Percentiles rank a stretch among this genome's conserved stretches.
Evolutionary conservation across 2,888 invertebrate species (phyloP).

Genomic region (Drosophila macrothrix): DNA sequence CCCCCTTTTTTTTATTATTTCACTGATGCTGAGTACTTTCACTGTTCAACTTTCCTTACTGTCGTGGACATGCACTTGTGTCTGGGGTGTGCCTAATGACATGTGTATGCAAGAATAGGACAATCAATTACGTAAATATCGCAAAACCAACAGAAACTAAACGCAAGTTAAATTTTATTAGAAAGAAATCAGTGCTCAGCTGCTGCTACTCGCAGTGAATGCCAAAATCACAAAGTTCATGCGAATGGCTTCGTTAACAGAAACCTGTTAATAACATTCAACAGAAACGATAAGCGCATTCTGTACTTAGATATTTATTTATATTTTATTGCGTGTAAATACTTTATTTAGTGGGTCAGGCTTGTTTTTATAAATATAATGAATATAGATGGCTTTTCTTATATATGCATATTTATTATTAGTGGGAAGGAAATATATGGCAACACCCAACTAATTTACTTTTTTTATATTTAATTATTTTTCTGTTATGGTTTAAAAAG

Average conservation of each 20-base stretch:
- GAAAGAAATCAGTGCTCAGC: conserved; percentile 68
- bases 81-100: background rate
- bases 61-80: background rate
- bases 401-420: background rate
- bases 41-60: conserved; percentile 8
- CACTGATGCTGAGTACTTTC: conserved; percentile 40
- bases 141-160: conserved; percentile 26
- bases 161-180: conserved; percentile 44
- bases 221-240: conserved; percentile 20
- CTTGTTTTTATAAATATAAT: background rate
- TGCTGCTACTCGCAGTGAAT: conserved; percentile 45
- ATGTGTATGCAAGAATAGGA: background rate
- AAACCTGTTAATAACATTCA: background rate
- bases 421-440: no score
- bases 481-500: background rate
- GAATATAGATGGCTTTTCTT: background rate
- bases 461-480: background rate
- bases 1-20: conserved; percentile 49
- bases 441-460: background rate
- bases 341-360: background rate
- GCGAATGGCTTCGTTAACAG: conserved; percentile 38
- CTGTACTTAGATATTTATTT: no score
- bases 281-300: background rate
- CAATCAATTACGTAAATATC: conserved; percentile 36
- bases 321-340: background rate